A percentile compares a stretch with the other conserved stretches of the same genome.
Evolutionary conservation across 2,888 invertebrate species (phyloP).

Genomic region (Sicus ferrugineus): DNA sequence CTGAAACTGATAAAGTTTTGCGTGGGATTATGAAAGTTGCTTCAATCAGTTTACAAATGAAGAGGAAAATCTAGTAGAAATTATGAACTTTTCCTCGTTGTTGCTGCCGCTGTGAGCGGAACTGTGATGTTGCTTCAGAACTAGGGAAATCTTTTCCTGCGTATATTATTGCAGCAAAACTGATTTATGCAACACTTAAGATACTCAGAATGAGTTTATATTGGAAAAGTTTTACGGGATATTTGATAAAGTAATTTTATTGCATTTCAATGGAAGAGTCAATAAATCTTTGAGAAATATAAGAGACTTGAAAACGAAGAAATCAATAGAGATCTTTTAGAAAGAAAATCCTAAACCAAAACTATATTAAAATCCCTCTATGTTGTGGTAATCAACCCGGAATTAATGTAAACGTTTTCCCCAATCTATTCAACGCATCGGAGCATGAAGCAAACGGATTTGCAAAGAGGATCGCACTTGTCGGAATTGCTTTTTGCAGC

Average conservation of each 20-base stretch:
- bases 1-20: background rate
- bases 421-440: conserved; percentile 1
- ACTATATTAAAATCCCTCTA: background rate
- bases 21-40: conserved; percentile 1
- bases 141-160: background rate
- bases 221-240: conserved; percentile 27
- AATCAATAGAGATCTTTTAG: too few relatives aligned
- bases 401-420: background rate
- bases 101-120: background rate
- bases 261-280: conserved; percentile 4
- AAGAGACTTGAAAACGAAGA: too few relatives aligned
- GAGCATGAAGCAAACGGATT: conserved; percentile 7
- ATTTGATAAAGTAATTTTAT: conserved; percentile 10
- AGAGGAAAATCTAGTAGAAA: conserved; percentile 16
- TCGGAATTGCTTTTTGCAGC: conserved; percentile 6
- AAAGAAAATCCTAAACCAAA: background rate
- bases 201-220: conserved; percentile 17
- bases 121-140: too few relatives aligned
- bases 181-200: conserved; percentile 20
- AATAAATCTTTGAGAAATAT: background rate
- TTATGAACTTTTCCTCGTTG: conserved; percentile 25
- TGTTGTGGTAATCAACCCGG: background rate
- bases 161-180: conserved; percentile 11
- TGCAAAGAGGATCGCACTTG: too few relatives aligned
- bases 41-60: conserved; percentile 11